Evolutionary conservation across 2,113 vertebrate genomes (phyloP), one percentile per base, ranked within the genome.

Genomic region (Pluvialis apricaria): DNA sequence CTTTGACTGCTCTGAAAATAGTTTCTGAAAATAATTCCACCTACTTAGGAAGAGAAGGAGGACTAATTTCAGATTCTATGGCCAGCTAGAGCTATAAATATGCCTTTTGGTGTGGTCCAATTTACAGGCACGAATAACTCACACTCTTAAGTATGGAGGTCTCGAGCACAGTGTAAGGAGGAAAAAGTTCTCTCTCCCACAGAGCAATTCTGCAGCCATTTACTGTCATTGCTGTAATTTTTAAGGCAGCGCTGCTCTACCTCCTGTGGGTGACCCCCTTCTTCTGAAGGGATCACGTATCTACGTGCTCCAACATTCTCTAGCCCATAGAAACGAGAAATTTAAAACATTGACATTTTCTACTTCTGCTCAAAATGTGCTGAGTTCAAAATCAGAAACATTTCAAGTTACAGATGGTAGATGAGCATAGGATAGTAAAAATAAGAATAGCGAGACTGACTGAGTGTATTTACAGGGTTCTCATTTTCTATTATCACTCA

Each of bases 21-120:
- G 75, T 70, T 84, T 73, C 72, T 83, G 88, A 78, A 91, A 96
- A 86, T 86, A 96, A 68, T 89, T 96, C 91, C 89, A 87, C 87
- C 84, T 76, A 79, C 86, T 89, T 24, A 78, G 65, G 65, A 84
- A 82, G 54, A 60, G 47, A 81, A 92, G 40, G 45, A 94, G 38
- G 57, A 72, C 44, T 86, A 73, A 85, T 61, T 90, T 85, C 70
- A 82, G 40, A 77, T 82, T 90, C 70, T 85, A 7, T 34, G 65
- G 62, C 10, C 52, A 76, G 32, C 47, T 76, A 73, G 13, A 94
- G 32, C 45, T 91, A 91, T 60, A 91, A 94, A 96, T 88, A 80
- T 1, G 6, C 3, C 21, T 76, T 84, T 71, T 49, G 20, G 45
- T 71, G 29, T 55, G 15, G 49, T 66, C 36, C 15, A 57, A 42